Evolutionary conservation across 2,113 vertebrate genomes (phyloP).

Genomic region (Xiphophorus hellerii): DNA sequence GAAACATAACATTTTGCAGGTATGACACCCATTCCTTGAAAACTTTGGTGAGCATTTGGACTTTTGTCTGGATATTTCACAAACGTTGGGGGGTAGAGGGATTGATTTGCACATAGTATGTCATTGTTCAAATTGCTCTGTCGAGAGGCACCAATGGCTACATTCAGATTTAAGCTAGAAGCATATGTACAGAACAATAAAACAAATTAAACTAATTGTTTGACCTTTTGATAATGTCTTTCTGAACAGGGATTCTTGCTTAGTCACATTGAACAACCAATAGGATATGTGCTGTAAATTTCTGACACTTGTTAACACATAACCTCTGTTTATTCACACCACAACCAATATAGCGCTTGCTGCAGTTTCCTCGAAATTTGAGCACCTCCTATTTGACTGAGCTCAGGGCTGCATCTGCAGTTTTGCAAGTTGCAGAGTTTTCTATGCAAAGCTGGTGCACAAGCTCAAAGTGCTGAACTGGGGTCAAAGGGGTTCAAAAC

Average conservation of each 20-base stretch:
- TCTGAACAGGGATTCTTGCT: background rate
- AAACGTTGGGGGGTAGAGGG: background rate
- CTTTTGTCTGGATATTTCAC: background rate
- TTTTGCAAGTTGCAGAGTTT: background rate
- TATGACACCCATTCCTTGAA: too few relatives aligned
- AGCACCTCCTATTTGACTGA: background rate
- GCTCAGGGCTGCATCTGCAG: constrained; percentile 32
- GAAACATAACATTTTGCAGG: background rate
- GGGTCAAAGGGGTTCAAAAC: constrained; percentile 45
- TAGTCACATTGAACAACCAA: background rate
- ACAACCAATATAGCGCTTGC: background rate
- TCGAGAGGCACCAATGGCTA: too few relatives aligned
- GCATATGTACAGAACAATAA: background rate
- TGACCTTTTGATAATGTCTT: constrained; percentile 25
- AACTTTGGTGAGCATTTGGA: too few relatives aligned
- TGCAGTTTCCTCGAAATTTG: constrained; percentile 67
- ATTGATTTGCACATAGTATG: background rate
- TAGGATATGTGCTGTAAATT: background rate
- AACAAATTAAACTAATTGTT: background rate
- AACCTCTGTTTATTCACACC: constrained; percentile 40
- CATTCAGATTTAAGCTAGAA: too few relatives aligned
- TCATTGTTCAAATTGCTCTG: background rate
- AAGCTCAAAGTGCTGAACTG: constrained; percentile 26
- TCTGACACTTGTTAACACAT: constrained; percentile 6
- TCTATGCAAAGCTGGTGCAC: constrained; percentile 40